Conservation (phyloP, 2,888 invertebrate genomes). For the Phytoseiulus persimilis region DNA sequence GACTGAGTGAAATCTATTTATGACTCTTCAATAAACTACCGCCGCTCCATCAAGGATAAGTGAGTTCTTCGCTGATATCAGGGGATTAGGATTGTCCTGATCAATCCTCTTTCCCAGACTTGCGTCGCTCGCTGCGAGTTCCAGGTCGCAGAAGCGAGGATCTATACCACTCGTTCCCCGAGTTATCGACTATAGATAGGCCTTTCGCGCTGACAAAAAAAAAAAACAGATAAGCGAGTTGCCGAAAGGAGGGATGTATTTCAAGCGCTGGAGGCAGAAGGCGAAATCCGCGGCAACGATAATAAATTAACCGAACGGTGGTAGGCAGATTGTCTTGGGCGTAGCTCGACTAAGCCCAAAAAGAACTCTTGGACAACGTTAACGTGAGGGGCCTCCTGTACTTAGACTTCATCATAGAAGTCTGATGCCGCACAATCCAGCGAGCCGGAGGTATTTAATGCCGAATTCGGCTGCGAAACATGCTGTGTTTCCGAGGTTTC, state of each 20-base stretch:
- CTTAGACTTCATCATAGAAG: neutral
- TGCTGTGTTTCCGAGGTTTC: neutral
- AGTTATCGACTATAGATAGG: too few relatives aligned
- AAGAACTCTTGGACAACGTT: neutral
- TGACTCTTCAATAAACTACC: neutral
- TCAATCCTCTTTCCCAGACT: too few relatives aligned
- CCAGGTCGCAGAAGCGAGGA: too few relatives aligned
- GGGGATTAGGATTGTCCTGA: too few relatives aligned
- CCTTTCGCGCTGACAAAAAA: too few relatives aligned
- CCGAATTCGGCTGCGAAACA: neutral
- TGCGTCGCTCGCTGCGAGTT: too few relatives aligned
- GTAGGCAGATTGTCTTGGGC: neutral
- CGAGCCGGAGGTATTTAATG: neutral
- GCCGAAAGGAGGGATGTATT: too few relatives aligned
- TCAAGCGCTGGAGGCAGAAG: too few relatives aligned
- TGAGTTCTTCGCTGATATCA: too few relatives aligned
- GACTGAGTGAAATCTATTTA: neutral
- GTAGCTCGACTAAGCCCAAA: neutral
- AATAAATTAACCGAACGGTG: neutral
- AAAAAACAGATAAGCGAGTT: too few relatives aligned
- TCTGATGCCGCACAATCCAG: neutral
- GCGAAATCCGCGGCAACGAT: neutral
- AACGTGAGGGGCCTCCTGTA: neutral
- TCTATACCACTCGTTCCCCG: too few relatives aligned
- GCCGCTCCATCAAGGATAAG: neutral